These are phyloP conservation scores for Dryobotodes eremita DNA, from an alignment of 2,888 invertebrate genomes.

Conservation along the genomic window DNA sequence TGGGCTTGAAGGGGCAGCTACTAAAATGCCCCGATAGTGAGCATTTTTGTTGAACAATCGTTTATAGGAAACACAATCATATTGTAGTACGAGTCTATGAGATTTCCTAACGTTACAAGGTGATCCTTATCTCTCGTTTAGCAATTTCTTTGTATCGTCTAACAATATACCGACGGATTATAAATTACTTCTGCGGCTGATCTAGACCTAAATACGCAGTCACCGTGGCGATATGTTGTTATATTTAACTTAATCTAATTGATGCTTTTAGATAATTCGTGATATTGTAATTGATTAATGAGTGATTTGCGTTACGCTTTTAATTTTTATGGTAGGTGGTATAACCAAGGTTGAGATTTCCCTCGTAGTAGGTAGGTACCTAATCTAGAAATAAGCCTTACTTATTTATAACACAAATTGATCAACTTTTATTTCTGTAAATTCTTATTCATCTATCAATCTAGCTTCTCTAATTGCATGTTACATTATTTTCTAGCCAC, in stretches of 20 bases:
- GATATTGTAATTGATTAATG: slow-evolving; percentile 6
- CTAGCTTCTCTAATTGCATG: not conserved
- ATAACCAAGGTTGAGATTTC: not conserved
- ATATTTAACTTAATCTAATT: slow-evolving; percentile 30
- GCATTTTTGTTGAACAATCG: slow-evolving; percentile 61
- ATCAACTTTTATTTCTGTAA: not conserved
- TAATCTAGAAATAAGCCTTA: not conserved
- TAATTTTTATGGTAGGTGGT: not conserved
- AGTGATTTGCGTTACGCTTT: slow-evolving; percentile 12
- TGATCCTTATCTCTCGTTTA: slow-evolving; percentile 62
- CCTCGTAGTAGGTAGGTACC: not conserved
- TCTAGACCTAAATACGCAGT: slow-evolving; percentile 80
- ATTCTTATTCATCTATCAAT: not conserved
- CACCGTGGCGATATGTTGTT: slow-evolving; percentile 71
- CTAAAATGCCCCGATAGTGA: slow-evolving; percentile 36
- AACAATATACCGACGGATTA: slow-evolving; percentile 57
- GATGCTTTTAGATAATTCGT: slow-evolving; percentile 14
- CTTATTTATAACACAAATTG: not conserved
- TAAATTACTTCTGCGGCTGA: slow-evolving; percentile 66
- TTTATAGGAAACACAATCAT: slow-evolving; percentile 55
- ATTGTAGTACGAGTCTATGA: slow-evolving; percentile 44
- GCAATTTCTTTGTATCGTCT: slow-evolving; percentile 68
- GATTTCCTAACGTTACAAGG: slow-evolving; percentile 63
- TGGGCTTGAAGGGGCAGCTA: slow-evolving; percentile 13
- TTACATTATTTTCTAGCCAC: not conserved